A percentile compares a stretch with the other conserved stretches of the same genome.
phyloP scores from a whole-genome alignment of 53 echinoderm and acorn worm genomes.

The Temnopleurus reevesii region DNA sequence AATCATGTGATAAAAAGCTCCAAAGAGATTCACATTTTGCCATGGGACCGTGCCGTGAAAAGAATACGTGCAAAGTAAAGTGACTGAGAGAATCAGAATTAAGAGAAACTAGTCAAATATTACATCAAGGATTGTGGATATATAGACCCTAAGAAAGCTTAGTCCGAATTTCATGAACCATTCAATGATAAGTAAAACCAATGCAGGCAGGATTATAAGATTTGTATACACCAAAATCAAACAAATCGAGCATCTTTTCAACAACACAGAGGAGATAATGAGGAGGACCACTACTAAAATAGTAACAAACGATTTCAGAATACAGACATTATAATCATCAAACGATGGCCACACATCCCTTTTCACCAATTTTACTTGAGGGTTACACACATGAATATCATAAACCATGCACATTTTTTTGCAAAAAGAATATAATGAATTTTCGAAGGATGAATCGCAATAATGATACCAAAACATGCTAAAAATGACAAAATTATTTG shows the following conservation, averaged over 20 bases:
- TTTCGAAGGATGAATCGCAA: no score
- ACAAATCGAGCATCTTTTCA: neutral
- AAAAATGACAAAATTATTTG: neutral
- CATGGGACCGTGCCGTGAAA: no score
- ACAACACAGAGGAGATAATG: neutral
- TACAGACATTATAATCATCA: neutral
- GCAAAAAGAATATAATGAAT: no score
- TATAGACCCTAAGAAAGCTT: no score
- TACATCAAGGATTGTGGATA: no score
- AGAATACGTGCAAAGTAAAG: no score
- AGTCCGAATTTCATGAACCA: no score
- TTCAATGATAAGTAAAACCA: neutral
- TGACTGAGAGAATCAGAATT: no score
- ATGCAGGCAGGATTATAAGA: neutral
- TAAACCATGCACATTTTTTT: neutral
- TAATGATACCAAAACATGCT: neutral
- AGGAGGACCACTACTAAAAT: constrained; percentile 12
- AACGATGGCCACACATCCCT: neutral
- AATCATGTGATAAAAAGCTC: no score
- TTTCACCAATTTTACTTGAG: neutral
- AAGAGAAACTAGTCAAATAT: no score
- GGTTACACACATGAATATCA: neutral
- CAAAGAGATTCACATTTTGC: no score
- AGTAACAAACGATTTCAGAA: neutral
- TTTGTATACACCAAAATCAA: neutral